phyloP scores from a whole-genome alignment of 2,797 vertebrate species.

The Gambelia wislizenii region DNA sequence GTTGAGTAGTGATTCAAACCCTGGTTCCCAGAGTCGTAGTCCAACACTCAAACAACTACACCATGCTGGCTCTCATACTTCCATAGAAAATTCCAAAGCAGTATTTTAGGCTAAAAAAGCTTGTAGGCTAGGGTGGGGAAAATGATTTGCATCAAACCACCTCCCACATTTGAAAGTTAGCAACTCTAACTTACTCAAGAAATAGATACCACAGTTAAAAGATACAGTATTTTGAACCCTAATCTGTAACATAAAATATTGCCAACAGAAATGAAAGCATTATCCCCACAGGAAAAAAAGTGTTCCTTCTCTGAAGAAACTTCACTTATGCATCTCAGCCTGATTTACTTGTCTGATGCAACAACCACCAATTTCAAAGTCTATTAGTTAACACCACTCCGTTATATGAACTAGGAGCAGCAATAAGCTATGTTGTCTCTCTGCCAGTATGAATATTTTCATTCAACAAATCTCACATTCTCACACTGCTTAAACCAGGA shows the following conservation, averaged over 20 bases:
- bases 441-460: no score
- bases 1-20: no score
- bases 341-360: neutral
- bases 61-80: no score
- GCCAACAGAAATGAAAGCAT: no score
- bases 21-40: no score
- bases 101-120: neutral
- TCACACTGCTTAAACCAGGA: neutral
- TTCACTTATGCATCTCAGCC: conserved; percentile 8
- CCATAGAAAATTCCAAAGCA: neutral
- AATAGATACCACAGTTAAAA: conserved; percentile 30
- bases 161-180: conserved; percentile 11
- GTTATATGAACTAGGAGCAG: fast-evolving
- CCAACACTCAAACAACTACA: no score
- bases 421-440: neutral
- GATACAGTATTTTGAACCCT: conserved; percentile 4
- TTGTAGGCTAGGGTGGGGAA: neutral
- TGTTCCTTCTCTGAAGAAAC: conserved; percentile 21
- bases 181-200: conserved; percentile 49
- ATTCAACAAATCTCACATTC: neutral
- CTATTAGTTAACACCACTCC: neutral
- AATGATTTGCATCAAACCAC: neutral
- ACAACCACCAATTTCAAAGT: fast-evolving
- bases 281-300: neutral
- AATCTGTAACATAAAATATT: neutral